Base-by-base conservation (phyloP, 2,113 vertebrate genomes). In the Rhegmatorhina hoffmannsi region DNA sequence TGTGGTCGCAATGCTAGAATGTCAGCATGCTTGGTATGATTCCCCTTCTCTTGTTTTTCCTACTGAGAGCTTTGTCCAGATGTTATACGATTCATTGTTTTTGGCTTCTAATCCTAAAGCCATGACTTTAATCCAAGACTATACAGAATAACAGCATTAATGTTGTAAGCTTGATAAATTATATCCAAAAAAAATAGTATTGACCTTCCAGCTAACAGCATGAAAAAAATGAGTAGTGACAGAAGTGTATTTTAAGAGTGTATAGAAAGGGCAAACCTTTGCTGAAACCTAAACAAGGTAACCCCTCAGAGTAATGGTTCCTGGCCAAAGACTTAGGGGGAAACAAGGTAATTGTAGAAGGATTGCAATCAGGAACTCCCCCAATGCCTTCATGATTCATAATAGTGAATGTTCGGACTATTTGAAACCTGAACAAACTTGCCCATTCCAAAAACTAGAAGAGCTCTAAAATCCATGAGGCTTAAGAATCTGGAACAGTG, bases 1-100 rank as follows among this genome's bases (percentile, higher is more conserved):
- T 99, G 99, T 84, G 99, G 99, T 87, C 98, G 99, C 52, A 99
- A 99, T 87, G 99, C 99, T 94, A 98, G 99, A 97, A 99, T 99
- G 99, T 99, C 99, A 80, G 99, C 99, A 2, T 99, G 99, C 96
- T 98, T 99, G 98, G 99, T 99, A 98, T 96, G 98, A 95, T 91
- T 94, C 25, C 55, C 13, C 82, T 94, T 82, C 43, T 73, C 95
- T 95, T 80, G 33, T 76, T 87, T 80, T 94, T 85, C 75, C 23
- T 47, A 55, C 25, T 17, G 47, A 96, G 82, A 90, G 40, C 53
- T 91, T 84, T 96, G 83, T 92, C 69, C 86, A 97, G 93, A 96
- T 97, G 92, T 97, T 95, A 29, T 2, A 67, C 38, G 82, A 95
- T 96, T 91, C 93, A 74, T 94, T 95, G 67, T 23, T 95, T 91